Evolutionary conservation across 1,140 invertebrate genomes (phyloP).

Genomic region (Ridgeia piscesae): DNA sequence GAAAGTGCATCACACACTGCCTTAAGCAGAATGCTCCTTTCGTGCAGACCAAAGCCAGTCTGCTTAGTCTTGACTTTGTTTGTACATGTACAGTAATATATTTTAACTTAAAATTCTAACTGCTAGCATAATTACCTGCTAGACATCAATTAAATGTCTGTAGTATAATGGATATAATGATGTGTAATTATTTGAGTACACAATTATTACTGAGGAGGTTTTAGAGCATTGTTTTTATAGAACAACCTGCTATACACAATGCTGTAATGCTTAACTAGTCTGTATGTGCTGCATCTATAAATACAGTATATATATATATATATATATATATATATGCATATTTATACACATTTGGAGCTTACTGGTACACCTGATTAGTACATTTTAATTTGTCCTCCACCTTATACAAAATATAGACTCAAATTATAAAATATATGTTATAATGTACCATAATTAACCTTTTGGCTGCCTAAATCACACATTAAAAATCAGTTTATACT

Average conservation of each 20-base stretch:
- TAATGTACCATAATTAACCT: not conserved
- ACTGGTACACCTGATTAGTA: not conserved
- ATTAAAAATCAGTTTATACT: no score
- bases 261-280: no score
- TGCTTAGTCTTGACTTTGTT: not conserved
- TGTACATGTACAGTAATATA: not conserved
- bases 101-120: not conserved
- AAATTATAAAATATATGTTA: not conserved
- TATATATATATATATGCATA: not conserved
- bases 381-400: not conserved
- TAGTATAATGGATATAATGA: no score
- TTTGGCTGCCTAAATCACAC: no score
- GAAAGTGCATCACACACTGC: not conserved
- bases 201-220: no score
- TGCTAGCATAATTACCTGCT: no score
- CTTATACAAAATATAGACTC: not conserved
- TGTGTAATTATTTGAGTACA: no score
- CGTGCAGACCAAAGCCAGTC: not conserved
- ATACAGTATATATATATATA: no score
- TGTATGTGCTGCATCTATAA: no score
- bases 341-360: not conserved
- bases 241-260: no score
- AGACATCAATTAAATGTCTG: no score
- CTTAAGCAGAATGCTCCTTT: not conserved
- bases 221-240: no score